phyloP scores from a whole-genome alignment of 2,888 invertebrate species.

The Hyposoter dolosus region DNA sequence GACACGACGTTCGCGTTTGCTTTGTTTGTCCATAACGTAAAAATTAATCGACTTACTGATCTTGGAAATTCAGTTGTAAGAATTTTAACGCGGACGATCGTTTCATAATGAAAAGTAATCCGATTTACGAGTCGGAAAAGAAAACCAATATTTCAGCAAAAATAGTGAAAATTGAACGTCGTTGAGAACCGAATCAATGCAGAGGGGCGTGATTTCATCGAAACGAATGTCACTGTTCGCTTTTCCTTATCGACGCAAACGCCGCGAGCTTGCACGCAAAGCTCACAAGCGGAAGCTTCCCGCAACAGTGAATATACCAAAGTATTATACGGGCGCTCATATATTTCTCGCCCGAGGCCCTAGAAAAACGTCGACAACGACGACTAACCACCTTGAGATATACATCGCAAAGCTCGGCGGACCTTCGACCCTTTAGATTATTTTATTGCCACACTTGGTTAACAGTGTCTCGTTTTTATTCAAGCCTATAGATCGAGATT shows the following conservation, averaged over 20 bases:
- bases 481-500: conserved; percentile 3
- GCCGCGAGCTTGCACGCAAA: conserved; percentile 61
- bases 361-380: conserved; percentile 46
- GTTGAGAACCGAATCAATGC: not conserved
- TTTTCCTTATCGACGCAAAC: conserved; percentile 36
- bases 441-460: conserved; percentile 21
- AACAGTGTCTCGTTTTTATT: not conserved
- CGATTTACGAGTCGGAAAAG: too few species aligned
- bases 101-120: too few species aligned
- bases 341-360: conserved; percentile 47
- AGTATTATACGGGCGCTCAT: conserved; percentile 54
- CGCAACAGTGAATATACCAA: conserved; percentile 17
- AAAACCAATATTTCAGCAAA: too few species aligned
- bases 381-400: conserved; percentile 50
- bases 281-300: conserved; percentile 34
- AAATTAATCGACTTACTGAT: too few species aligned
- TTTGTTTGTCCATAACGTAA: too few species aligned
- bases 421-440: conserved; percentile 53
- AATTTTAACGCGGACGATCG: too few species aligned
- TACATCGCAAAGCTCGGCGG: conserved; percentile 42
- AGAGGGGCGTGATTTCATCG: conserved; percentile 22
- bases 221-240: conserved; percentile 21
- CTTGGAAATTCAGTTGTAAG: too few species aligned
- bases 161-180: not conserved
- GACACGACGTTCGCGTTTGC: too few species aligned